phyloP scores from a whole-genome alignment of 2,888 invertebrate genomes.

The Cerastoderma edule region DNA sequence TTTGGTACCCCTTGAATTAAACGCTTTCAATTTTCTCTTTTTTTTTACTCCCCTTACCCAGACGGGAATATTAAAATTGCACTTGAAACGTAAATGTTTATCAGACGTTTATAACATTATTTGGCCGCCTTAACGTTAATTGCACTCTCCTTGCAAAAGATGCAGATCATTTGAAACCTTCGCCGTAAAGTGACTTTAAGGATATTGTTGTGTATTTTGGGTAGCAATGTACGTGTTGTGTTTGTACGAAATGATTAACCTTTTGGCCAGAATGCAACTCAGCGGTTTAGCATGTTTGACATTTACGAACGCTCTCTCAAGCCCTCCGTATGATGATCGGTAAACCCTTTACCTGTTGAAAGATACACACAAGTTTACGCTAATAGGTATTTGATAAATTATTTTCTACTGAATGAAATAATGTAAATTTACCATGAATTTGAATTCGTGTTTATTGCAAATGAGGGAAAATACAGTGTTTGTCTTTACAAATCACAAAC shows the following conservation, averaged over 20 bases:
- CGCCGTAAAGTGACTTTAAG: conserved; percentile 12
- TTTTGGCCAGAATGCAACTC: conserved; percentile 3
- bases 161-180: not conserved
- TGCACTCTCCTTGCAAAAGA: not conserved
- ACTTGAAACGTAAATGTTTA: conserved; percentile 5
- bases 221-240: conserved; percentile 10
- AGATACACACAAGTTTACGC: no score
- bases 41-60: no score
- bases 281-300: no score
- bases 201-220: not conserved
- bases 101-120: conserved; percentile 3
- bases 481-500: no score
- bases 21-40: conserved; percentile 16
- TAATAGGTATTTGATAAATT: no score
- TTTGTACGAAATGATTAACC: conserved; percentile 7
- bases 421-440: no score
- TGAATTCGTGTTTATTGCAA: no score
- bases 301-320: no score
- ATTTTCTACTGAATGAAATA: no score
- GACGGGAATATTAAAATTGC: conserved; percentile 16
- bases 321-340: no score
- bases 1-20: conserved; percentile 17
- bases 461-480: no score
- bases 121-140: not conserved
- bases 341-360: no score